Conservation (phyloP, 2,113 vertebrate genomes). For the Callopanchax toddi region DNA sequence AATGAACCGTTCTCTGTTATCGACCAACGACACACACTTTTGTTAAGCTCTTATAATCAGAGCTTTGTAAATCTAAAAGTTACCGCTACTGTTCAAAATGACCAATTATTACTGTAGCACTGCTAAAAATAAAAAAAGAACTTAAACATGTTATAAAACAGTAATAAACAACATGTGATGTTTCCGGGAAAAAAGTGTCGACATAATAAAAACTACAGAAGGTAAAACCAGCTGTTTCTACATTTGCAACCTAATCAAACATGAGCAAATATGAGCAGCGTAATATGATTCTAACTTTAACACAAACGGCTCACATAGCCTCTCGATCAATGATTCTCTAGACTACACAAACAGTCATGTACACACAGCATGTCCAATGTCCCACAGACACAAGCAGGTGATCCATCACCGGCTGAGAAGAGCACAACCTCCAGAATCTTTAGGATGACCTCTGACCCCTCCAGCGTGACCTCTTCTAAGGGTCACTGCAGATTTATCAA, state of each 20-base stretch:
- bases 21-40: constrained; percentile 34
- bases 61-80: constrained; percentile 2
- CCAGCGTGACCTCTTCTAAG: constrained; percentile 39
- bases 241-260: too few relatives aligned
- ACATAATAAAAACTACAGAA: too few relatives aligned
- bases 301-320: background rate
- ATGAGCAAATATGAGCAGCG: too few relatives aligned
- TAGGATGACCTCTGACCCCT: constrained; percentile 44
- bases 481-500: constrained; percentile 67
- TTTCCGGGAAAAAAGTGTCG: too few relatives aligned
- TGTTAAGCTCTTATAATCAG: constrained; percentile 7
- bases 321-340: constrained; percentile 36
- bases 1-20: constrained; percentile 41
- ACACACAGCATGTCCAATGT: constrained; percentile 7
- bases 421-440: constrained; percentile 45
- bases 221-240: background rate
- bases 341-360: constrained; percentile 8
- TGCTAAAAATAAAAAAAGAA: background rate
- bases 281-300: too few relatives aligned
- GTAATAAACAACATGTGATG: too few relatives aligned
- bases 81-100: background rate
- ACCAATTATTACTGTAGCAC: too few relatives aligned
- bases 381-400: constrained; percentile 26
- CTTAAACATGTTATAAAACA: background rate
- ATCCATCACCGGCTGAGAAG: constrained; percentile 55